Conservation (phyloP, 2,888 invertebrate species). For the Thymelicus acteon region DNA sequence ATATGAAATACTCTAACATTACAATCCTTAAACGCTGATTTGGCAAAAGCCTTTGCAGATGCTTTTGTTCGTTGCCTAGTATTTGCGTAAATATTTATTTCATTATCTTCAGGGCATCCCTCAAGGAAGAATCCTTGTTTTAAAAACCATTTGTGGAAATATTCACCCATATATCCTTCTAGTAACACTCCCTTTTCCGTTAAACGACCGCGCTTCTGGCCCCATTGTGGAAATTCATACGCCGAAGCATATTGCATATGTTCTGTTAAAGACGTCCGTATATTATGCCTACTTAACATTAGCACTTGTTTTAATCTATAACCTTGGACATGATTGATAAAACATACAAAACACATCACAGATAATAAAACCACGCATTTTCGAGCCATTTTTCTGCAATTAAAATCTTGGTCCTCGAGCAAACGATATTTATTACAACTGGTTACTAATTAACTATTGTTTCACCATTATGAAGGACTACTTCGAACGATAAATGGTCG, state of each 20-base stretch:
- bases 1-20: conserved; percentile 54
- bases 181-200: conserved; percentile 64
- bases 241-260: conserved; percentile 53
- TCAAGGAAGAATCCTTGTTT: conserved; percentile 51
- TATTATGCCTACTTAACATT: conserved; percentile 66
- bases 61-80: conserved; percentile 61
- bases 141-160: conserved; percentile 62
- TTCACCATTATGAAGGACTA: neutral
- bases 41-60: conserved; percentile 61
- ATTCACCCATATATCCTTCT: conserved; percentile 67
- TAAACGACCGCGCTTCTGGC: conserved; percentile 54
- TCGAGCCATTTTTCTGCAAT: conserved; percentile 33
- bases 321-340: conserved; percentile 13
- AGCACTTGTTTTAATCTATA: conserved; percentile 57
- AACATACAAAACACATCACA: conserved; percentile 23
- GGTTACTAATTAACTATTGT: neutral
- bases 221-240: conserved; percentile 61
- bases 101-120: conserved; percentile 54
- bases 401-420: neutral
- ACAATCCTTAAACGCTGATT: conserved; percentile 62
- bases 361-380: conserved; percentile 23
- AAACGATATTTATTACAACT: neutral
- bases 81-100: conserved; percentile 64
- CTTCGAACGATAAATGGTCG: neutral
- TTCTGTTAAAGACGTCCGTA: conserved; percentile 61